Percentiles rank a stretch among this genome's conserved stretches.
Conservation (phyloP, 2,888 invertebrate species). For the Protonemura montana region DNA sequence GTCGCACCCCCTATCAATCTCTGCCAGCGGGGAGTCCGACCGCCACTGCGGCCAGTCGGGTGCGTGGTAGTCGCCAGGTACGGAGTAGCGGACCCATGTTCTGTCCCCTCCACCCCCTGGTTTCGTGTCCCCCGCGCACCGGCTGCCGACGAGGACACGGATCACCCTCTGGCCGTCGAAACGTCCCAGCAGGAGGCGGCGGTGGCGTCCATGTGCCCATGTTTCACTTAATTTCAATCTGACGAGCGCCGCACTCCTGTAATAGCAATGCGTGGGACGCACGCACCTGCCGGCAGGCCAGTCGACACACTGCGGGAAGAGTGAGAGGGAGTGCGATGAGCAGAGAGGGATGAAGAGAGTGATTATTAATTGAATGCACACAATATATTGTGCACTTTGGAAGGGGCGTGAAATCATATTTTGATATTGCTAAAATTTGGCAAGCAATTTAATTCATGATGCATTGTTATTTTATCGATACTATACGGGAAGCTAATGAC, state of each 20-base stretch:
- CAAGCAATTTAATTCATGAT: too few relatives aligned
- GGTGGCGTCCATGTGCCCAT: not conserved
- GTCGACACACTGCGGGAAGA: too few relatives aligned
- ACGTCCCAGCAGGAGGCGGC: not conserved
- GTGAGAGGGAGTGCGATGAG: too few relatives aligned
- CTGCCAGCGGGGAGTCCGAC: not conserved
- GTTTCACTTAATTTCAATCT: conserved; percentile 12
- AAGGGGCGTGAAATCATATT: too few relatives aligned
- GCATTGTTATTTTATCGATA: too few relatives aligned
- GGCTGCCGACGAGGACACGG: not conserved
- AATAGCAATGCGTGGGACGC: not conserved
- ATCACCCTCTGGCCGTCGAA: not conserved
- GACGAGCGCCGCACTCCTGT: not conserved
- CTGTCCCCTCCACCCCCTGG: too few relatives aligned
- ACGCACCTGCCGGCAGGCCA: not conserved
- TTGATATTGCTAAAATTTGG: too few relatives aligned
- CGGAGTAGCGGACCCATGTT: not conserved
- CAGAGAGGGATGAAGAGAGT: too few relatives aligned
- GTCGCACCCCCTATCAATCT: too few relatives aligned
- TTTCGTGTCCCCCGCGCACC: not conserved
- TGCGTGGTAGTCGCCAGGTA: not conserved
- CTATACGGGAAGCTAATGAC: too few relatives aligned
- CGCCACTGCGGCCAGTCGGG: not conserved
- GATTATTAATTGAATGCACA: too few relatives aligned
- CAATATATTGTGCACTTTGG: too few relatives aligned